These are phyloP conservation scores for Uloborus diversus DNA, from an alignment of 1,140 invertebrate species.

Conservation along the genomic window DNA sequence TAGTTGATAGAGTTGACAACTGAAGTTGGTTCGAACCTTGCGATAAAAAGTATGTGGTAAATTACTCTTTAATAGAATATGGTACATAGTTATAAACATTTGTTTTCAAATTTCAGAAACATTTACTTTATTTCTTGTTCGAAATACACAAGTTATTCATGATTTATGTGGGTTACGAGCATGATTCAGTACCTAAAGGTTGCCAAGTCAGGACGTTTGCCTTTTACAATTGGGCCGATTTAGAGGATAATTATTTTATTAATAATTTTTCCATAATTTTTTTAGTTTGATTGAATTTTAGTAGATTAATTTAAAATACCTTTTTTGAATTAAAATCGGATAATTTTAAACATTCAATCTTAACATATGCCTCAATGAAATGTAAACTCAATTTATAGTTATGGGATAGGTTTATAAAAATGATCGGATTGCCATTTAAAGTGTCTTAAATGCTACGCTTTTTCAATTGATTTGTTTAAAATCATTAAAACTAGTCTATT, in stretches of 20 bases:
- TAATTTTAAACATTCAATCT: background rate
- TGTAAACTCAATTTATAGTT: slow-evolving; percentile 27
- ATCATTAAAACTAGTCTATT: too few species aligned
- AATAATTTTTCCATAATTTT: too few species aligned
- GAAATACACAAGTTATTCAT: background rate
- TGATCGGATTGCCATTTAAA: too few species aligned
- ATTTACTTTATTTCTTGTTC: background rate
- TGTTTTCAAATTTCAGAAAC: background rate
- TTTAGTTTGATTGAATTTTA: background rate
- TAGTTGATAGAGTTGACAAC: slow-evolving; percentile 50
- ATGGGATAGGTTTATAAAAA: too few species aligned
- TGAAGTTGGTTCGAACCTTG: slow-evolving; percentile 27
- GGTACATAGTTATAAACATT: background rate
- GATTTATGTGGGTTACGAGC: slow-evolving; percentile 4
- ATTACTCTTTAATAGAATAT: background rate
- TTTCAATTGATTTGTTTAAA: too few species aligned
- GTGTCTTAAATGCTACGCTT: too few species aligned
- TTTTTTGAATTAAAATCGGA: too few species aligned
- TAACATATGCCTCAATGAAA: slow-evolving; percentile 38
- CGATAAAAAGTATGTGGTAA: slow-evolving; percentile 46
- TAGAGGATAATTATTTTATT: slow-evolving; percentile 14
- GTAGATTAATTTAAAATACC: background rate
- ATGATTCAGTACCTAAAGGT: slow-evolving; percentile 36
- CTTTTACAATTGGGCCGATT: slow-evolving; percentile 46
- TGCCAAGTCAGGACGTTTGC: slow-evolving; percentile 55